phyloP scores from a whole-genome alignment of 2,888 invertebrate genomes.

The Cecidostiba fungosa region DNA sequence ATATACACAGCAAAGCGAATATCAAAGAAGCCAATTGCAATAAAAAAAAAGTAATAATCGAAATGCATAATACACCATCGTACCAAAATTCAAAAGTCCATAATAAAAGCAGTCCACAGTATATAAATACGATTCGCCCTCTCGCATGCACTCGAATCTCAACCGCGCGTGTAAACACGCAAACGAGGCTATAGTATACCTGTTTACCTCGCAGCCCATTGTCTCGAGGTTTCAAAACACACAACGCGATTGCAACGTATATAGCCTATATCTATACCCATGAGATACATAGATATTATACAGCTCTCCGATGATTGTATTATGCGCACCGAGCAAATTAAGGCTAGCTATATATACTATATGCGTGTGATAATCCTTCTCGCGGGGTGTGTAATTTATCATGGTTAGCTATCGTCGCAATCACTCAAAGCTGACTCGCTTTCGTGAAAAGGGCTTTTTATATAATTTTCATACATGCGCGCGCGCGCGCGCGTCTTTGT shows the following conservation, averaged over 20 bases:
- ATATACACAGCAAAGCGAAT: background rate
- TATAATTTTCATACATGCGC: background rate
- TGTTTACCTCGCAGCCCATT: constrained; percentile 1
- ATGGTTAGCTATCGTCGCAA: background rate
- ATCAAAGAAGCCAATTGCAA: background rate
- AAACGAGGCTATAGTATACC: background rate
- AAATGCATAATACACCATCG: background rate
- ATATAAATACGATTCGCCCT: background rate
- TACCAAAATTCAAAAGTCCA: constrained; percentile 2
- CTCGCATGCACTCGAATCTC: background rate
- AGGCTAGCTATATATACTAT: background rate
- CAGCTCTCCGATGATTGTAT: too few relatives aligned
- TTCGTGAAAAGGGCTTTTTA: background rate
- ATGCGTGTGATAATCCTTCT: background rate
- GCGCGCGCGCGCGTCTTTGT: too few relatives aligned
- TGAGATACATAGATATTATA: too few relatives aligned
- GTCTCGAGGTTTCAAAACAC: constrained; percentile 9
- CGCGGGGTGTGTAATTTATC: background rate
- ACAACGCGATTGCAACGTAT: background rate
- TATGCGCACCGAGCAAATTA: background rate
- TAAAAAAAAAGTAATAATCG: background rate
- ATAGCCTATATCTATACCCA: too few relatives aligned
- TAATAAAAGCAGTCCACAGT: constrained; percentile 5
- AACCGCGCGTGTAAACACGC: background rate
- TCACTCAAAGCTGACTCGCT: background rate